phyloP scores from a whole-genome alignment of 1,140 invertebrate genomes.

The Pectinophora gossypiella region DNA sequence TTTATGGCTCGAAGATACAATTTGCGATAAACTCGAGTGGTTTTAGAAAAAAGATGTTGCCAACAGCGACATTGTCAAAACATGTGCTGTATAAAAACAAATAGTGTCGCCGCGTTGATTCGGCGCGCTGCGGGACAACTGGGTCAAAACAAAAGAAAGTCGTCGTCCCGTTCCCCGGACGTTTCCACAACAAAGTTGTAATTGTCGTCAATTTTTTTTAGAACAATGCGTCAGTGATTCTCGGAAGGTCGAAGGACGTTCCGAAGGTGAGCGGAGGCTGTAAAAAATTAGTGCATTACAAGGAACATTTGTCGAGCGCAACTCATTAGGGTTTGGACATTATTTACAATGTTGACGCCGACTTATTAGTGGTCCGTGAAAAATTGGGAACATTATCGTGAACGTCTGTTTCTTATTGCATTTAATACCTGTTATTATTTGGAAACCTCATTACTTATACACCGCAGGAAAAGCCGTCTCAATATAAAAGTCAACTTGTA shows the following conservation, averaged over 20 bases:
- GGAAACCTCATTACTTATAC: too few relatives aligned
- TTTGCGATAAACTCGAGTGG: constrained; percentile 1
- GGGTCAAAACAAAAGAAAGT: constrained; percentile 56
- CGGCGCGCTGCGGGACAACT: constrained; percentile 21
- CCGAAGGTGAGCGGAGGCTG: constrained; percentile 37
- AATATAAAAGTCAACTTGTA: too few relatives aligned
- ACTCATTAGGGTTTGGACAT: constrained; percentile 40
- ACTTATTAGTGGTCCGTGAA: constrained; percentile 31
- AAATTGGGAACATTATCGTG: constrained; percentile 6
- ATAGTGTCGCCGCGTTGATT: constrained; percentile 49
- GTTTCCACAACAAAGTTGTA: constrained; percentile 50
- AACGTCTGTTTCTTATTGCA: too few relatives aligned
- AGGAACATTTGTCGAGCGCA: constrained; percentile 32
- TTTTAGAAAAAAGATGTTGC: constrained; percentile 21
- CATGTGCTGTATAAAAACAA: constrained; percentile 39
- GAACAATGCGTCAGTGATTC: constrained; percentile 50
- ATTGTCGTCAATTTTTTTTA: constrained; percentile 42
- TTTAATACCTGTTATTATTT: too few relatives aligned
- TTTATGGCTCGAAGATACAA: not conserved
- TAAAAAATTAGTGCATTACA: constrained; percentile 38
- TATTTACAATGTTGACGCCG: constrained; percentile 16
- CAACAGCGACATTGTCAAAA: constrained; percentile 42
- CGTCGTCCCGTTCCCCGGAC: constrained; percentile 37
- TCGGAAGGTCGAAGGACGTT: constrained; percentile 54
- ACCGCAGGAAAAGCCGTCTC: too few relatives aligned